phyloP scores from a whole-genome alignment of 2,113 vertebrate genomes.

The Caloenas nicobarica region DNA sequence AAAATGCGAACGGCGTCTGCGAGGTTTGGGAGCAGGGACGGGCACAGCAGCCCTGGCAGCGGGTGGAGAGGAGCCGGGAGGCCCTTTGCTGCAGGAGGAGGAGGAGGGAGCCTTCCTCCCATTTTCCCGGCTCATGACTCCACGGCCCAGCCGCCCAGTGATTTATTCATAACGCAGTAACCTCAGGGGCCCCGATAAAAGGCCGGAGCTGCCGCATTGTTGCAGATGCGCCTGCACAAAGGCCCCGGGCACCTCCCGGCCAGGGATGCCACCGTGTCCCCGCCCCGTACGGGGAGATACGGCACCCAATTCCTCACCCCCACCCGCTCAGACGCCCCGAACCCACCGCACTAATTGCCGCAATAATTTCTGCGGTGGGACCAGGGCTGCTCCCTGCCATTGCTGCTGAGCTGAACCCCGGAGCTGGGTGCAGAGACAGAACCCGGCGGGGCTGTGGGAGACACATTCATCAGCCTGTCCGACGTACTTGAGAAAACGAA shows the following conservation, averaged over 20 bases:
- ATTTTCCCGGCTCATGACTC: background rate
- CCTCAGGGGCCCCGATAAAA: background rate
- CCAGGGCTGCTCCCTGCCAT: background rate
- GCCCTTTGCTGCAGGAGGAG: too few relatives aligned
- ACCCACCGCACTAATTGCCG: background rate
- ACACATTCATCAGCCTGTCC: background rate
- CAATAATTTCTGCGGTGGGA: background rate
- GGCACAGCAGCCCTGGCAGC: too few relatives aligned
- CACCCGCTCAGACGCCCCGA: background rate
- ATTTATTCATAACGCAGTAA: background rate
- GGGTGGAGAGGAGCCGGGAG: too few relatives aligned
- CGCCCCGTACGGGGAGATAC: fast-evolving
- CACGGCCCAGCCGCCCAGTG: background rate
- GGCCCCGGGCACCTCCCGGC: background rate
- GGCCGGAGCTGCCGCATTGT: background rate
- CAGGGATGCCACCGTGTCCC: background rate
- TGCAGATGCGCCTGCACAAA: background rate
- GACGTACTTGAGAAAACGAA: too few relatives aligned
- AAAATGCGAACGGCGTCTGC: too few relatives aligned
- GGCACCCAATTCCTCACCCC: fast-evolving
- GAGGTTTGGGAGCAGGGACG: too few relatives aligned
- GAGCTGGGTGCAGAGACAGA: background rate
- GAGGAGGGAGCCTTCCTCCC: background rate
- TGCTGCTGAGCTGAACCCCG: background rate
- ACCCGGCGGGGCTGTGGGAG: too few relatives aligned